Percentiles rank a stretch among this genome's conserved stretches.
These are phyloP conservation scores for Drosophila chauvacae DNA, from an alignment of 1,140 invertebrate genomes.

Conservation along the genomic window DNA sequence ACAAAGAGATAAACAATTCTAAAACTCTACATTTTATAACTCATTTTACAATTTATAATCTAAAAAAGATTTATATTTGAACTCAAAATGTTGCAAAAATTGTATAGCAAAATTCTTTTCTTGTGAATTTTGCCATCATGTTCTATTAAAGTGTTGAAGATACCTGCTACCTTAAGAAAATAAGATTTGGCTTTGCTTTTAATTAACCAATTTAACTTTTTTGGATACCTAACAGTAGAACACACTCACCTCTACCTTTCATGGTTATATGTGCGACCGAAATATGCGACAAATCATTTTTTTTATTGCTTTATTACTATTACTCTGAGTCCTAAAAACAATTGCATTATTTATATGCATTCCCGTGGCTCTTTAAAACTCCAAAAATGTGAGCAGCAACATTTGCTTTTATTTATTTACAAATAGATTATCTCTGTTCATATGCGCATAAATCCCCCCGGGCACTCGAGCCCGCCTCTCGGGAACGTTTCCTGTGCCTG, in stretches of 20 bases:
- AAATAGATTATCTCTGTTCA: constrained; percentile 41
- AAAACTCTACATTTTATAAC: neutral
- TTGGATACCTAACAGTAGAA: neutral
- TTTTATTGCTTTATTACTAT: neutral
- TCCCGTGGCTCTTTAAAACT: neutral
- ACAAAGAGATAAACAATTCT: neutral
- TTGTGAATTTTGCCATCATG: neutral
- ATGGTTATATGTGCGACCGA: too few relatives aligned
- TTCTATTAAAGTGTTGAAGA: neutral
- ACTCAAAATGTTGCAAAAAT: neutral
- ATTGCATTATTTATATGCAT: neutral
- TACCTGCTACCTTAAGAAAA: too few relatives aligned
- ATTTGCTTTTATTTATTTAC: constrained; percentile 13
- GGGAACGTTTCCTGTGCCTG: constrained; percentile 5
- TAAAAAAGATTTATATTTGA: neutral
- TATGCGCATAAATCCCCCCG: constrained; percentile 21
- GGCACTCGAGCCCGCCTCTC: neutral
- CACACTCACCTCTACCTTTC: neutral
- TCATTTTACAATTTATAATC: neutral
- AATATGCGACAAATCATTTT: neutral
- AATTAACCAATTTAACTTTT: too few relatives aligned
- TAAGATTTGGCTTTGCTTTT: neutral
- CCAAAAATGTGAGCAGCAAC: constrained; percentile 1
- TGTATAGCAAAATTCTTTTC: neutral
- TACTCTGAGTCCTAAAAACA: neutral